Percentiles rank a stretch among this genome's conserved stretches.
Evolutionary conservation across 2,888 invertebrate genomes (phyloP).

Genomic region (Phania funesta): DNA sequence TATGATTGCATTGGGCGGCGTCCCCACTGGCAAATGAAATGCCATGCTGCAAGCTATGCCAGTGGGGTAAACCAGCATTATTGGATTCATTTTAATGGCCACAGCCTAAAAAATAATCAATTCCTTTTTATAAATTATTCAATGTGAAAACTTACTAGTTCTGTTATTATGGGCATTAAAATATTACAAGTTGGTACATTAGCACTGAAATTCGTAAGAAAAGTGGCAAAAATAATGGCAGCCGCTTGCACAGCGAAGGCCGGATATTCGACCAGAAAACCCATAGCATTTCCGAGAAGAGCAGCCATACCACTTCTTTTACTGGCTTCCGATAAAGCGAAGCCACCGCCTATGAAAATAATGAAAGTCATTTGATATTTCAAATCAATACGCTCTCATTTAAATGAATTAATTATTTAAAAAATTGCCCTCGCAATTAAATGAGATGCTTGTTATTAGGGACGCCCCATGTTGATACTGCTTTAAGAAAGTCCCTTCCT

Average conservation of each 20-base stretch:
- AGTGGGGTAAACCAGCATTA: constrained; percentile 92
- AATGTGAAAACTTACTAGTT: constrained; percentile 82
- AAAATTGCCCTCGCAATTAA: no score
- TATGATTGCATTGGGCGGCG: constrained; percentile 96
- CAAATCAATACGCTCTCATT: no score
- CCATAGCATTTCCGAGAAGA: constrained; percentile 86
- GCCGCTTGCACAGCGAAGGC: constrained; percentile 84
- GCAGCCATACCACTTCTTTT: constrained; percentile 87
- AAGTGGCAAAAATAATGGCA: constrained; percentile 81
- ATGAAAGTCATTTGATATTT: no score
- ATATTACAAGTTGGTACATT: constrained; percentile 93
- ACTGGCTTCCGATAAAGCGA: constrained; percentile 91
- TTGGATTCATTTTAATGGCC: constrained; percentile 86
- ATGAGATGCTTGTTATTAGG: no score
- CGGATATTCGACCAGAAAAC: constrained; percentile 83
- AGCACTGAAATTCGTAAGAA: constrained; percentile 91
- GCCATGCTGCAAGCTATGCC: constrained; percentile 93
- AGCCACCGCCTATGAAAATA: constrained; percentile 86
- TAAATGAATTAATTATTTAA: no score
- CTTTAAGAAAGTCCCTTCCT: no score
- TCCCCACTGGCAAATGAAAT: constrained; percentile 95
- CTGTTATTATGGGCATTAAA: constrained; percentile 88
- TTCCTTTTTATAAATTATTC: neutral
- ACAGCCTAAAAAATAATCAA: constrained; percentile 82
- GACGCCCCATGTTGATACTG: no score